Evolutionary conservation across 1,140 invertebrate genomes (phyloP).

Genomic region (Dinothrombium tinctorium): DNA sequence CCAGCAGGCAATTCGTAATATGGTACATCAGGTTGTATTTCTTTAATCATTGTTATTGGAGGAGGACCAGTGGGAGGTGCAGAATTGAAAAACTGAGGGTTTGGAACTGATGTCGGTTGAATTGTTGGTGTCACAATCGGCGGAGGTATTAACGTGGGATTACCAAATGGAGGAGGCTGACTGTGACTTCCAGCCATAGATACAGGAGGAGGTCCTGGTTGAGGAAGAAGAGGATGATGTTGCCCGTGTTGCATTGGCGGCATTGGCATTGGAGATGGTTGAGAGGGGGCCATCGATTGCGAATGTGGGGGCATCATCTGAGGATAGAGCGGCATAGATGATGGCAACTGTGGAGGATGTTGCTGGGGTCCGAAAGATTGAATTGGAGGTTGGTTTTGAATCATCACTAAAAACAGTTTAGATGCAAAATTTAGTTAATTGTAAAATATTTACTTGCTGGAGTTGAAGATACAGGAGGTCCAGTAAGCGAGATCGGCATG

Average conservation of each 20-base stretch:
- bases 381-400: no score
- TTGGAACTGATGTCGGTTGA: slow-evolving; percentile 2
- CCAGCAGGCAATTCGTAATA: slow-evolving; percentile 91
- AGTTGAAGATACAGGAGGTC: slow-evolving; percentile 5
- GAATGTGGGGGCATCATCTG: slow-evolving; percentile 11
- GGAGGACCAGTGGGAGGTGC: neutral
- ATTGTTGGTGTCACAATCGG: slow-evolving; percentile 14
- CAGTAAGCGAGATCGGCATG: no score
- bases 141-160: slow-evolving; percentile 6
- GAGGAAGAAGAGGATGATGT: neutral
- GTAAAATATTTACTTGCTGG: slow-evolving; percentile 11
- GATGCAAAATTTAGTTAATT: slow-evolving; percentile 8
- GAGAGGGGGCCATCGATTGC: neutral
- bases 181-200: slow-evolving; percentile 42
- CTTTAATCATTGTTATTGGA: slow-evolving; percentile 7
- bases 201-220: neutral
- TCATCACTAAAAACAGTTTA: no score
- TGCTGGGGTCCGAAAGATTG: no score
- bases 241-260: neutral
- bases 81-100: slow-evolving; percentile 1
- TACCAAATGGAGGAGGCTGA: slow-evolving; percentile 21
- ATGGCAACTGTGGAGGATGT: slow-evolving; percentile 10
- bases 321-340: neutral
- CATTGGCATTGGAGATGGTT: slow-evolving; percentile 6
- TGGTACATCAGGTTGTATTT: slow-evolving; percentile 59